Percentiles rank a stretch among this genome's conserved stretches.
phyloP scores from a whole-genome alignment of 30 jellyfish, hydroid and myxozoan genomes.

The Chrysaora quinquecirrha region DNA sequence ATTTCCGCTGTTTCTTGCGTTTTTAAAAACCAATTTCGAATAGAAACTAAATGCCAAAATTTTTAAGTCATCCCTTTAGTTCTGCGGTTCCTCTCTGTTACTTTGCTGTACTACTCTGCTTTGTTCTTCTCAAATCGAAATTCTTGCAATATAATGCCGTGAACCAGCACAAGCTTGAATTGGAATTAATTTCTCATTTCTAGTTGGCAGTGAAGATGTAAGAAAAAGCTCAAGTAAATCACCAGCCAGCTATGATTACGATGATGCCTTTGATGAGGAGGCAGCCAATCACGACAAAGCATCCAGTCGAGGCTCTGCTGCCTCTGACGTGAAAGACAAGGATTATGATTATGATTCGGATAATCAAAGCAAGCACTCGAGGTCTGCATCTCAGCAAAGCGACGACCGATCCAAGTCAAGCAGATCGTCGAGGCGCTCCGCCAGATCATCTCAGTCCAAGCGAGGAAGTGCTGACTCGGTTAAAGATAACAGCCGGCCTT shows the following conservation, averaged over 20 bases:
- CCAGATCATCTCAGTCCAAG: conserved; percentile 1
- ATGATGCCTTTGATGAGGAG: conserved; percentile 28
- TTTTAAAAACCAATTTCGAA: no score
- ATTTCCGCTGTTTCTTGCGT: no score
- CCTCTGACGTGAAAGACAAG: neutral
- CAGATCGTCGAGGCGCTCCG: conserved; percentile 14
- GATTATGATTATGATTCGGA: conserved; percentile 41
- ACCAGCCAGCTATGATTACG: neutral
- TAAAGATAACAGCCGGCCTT: neutral
- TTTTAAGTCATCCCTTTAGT: no score
- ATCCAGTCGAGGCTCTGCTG: conserved; percentile 14
- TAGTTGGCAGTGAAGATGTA: conserved; percentile 31
- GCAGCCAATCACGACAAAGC: conserved; percentile 7
- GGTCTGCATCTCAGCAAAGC: conserved; percentile 46
- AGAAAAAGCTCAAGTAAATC: neutral
- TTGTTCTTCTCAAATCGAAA: neutral
- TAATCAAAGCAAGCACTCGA: neutral
- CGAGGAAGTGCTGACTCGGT: neutral
- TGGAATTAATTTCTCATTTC: neutral
- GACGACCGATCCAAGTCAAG: conserved; percentile 2
- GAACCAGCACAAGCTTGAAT: neutral
- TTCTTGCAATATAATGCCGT: neutral
- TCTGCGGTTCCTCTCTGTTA: no score
- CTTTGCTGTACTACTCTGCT: no score
- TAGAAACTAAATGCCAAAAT: no score